Evolutionary conservation across 2,113 vertebrate genomes (phyloP).

Genomic region (Pelecanoides urinatrix): DNA sequence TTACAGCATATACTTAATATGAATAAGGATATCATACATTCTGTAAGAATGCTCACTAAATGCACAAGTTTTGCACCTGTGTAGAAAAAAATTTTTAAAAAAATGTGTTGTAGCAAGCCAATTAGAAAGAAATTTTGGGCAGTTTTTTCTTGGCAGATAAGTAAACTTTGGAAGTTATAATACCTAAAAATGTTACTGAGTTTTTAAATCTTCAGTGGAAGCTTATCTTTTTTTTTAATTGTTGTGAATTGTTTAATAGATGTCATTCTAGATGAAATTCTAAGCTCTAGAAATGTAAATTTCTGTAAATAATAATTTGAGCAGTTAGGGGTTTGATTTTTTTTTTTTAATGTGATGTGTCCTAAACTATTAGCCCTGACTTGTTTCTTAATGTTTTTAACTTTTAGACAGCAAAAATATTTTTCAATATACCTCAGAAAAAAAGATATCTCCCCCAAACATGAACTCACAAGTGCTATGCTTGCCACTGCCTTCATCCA

Average conservation of each 20-base stretch:
- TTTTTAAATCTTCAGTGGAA: not conserved
- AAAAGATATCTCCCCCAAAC: slow-evolving; percentile 78
- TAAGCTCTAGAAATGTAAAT: not conserved
- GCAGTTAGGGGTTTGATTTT: not conserved
- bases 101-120: not conserved
- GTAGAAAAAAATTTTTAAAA: not conserved
- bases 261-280: not conserved
- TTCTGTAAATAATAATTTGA: not conserved
- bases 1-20: not conserved
- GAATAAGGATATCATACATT: not conserved
- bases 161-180: not conserved
- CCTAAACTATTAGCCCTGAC: not conserved
- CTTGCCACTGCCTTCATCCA: slow-evolving; percentile 76
- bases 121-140: not conserved
- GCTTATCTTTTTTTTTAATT: not conserved
- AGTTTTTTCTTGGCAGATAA: not conserved
- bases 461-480: slow-evolving; percentile 76
- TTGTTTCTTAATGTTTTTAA: slow-evolving; percentile 21
- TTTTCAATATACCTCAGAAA: slow-evolving; percentile 81
- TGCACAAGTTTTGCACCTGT: not conserved
- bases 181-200: not conserved
- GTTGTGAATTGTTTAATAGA: not conserved
- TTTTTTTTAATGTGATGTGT: not conserved
- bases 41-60: not conserved
- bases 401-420: slow-evolving; percentile 80